Percentiles rank a stretch among this genome's conserved stretches.
Conservation (phyloP, 2,888 invertebrate species). For the Eupsilia transversa region DNA sequence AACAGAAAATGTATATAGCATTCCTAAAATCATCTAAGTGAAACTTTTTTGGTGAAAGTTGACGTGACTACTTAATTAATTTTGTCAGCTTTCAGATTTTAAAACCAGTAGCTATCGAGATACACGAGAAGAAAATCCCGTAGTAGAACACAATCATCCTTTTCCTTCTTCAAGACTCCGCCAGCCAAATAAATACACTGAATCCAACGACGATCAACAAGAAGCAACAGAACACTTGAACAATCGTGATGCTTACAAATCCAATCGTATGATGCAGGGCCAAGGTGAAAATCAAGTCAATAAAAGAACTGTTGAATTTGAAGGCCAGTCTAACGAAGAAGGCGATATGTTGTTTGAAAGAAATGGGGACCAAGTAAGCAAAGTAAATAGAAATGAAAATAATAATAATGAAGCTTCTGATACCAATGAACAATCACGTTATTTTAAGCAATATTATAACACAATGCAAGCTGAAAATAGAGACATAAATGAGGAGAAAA, state of each 20-base stretch:
- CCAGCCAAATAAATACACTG: slow-evolving; percentile 67
- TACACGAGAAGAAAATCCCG: slow-evolving; percentile 65
- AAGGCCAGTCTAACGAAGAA: slow-evolving; percentile 69
- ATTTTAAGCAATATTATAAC: slow-evolving; percentile 73
- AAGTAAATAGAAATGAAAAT: slow-evolving; percentile 69
- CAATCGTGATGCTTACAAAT: slow-evolving; percentile 66
- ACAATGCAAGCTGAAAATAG: slow-evolving; percentile 73
- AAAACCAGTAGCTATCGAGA: slow-evolving; percentile 67
- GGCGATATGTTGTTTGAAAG: slow-evolving; percentile 74
- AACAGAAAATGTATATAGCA: slow-evolving; percentile 62
- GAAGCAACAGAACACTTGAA: slow-evolving; percentile 66
- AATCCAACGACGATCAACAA: slow-evolving; percentile 68
- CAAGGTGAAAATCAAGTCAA: slow-evolving; percentile 63
- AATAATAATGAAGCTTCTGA: slow-evolving; percentile 70
- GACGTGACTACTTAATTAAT: neutral
- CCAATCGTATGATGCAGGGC: slow-evolving; percentile 61
- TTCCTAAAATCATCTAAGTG: neutral
- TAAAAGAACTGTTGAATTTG: slow-evolving; percentile 68
- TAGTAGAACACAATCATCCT: slow-evolving; percentile 60
- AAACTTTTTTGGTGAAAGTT: slow-evolving; percentile 12
- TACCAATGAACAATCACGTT: slow-evolving; percentile 67
- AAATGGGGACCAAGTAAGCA: slow-evolving; percentile 67
- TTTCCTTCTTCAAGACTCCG: slow-evolving; percentile 50
- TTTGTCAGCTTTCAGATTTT: slow-evolving; percentile 71
- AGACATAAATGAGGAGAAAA: slow-evolving; percentile 68